Evolutionary conservation across 2,113 vertebrate genomes (phyloP).

Genomic region (Embiotoca jacksoni): DNA sequence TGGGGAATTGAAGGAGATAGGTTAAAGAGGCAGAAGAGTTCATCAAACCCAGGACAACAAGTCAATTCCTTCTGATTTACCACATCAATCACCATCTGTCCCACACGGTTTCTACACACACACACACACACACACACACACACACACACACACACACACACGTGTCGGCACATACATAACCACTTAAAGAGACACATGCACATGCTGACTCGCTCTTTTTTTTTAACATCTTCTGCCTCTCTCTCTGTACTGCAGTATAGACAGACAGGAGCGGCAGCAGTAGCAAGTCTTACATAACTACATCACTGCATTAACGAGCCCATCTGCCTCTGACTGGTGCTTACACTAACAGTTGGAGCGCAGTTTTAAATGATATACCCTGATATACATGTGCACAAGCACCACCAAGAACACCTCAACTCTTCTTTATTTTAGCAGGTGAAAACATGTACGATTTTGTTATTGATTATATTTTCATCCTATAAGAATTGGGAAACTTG

Average conservation of each 20-base stretch:
- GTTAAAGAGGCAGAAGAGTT: constrained; percentile 74
- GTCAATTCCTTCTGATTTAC: constrained; percentile 73
- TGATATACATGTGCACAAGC: constrained; percentile 22
- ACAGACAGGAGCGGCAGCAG: constrained; percentile 62
- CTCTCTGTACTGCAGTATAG: constrained; percentile 62
- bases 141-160: neutral
- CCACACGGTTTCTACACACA: constrained; percentile 1
- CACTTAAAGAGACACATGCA: constrained; percentile 5
- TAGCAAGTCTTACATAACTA: constrained; percentile 77
- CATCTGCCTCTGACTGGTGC: constrained; percentile 76
- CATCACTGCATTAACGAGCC: constrained; percentile 79
- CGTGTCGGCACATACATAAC: constrained; percentile 15
- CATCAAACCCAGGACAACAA: constrained; percentile 71
- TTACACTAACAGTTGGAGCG: constrained; percentile 49
- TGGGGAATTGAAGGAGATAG: constrained; percentile 60
- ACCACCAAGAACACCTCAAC: constrained; percentile 10
- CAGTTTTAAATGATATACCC: constrained; percentile 39
- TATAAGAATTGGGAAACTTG: neutral
- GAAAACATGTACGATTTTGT: neutral
- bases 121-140: neutral
- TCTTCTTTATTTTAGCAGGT: neutral
- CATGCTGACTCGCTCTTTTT: constrained; percentile 4
- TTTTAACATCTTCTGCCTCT: constrained; percentile 36
- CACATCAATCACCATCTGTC: constrained; percentile 58
- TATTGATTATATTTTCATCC: neutral